Evolutionary conservation across 2,888 invertebrate species (phyloP).

Genomic region (Ophioninae sp.): DNA sequence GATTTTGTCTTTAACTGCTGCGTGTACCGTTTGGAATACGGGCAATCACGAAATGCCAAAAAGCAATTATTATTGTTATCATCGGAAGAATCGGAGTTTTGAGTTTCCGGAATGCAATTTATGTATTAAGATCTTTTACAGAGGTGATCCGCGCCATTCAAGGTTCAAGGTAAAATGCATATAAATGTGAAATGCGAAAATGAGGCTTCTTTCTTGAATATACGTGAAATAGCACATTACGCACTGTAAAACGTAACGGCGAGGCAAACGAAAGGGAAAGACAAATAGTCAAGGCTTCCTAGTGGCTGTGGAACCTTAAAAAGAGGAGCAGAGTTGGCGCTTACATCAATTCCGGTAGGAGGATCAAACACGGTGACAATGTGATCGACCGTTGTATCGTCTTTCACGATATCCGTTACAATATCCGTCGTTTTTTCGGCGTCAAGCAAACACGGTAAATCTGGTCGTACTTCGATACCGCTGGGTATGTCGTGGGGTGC

Average conservation of each 20-base stretch:
- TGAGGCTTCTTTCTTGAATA: background rate
- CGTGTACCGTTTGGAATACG: background rate
- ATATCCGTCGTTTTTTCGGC: background rate
- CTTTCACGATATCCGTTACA: background rate
- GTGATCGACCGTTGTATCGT: constrained; percentile 56
- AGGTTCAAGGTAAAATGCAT: too few species aligned
- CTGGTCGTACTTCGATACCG: constrained; percentile 73
- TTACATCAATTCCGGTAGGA: constrained; percentile 71
- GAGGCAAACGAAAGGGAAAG: background rate
- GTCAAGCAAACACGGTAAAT: constrained; percentile 76
- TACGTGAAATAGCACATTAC: background rate
- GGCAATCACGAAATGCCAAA: background rate
- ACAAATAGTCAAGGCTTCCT: background rate
- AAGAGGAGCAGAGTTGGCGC: background rate
- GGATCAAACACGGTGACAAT: constrained; percentile 75
- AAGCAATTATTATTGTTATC: background rate
- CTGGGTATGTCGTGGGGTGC: constrained; percentile 75
- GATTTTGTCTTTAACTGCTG: background rate
- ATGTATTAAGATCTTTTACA: too few species aligned
- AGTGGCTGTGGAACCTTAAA: background rate
- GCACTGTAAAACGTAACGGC: background rate
- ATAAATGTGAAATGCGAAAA: background rate
- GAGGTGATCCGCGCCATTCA: too few species aligned
- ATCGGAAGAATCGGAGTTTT: too few species aligned
- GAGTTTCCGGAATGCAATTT: too few species aligned